Evolutionary conservation across 2,888 invertebrate species (phyloP).

Genomic region (Abscondita cerata): DNA sequence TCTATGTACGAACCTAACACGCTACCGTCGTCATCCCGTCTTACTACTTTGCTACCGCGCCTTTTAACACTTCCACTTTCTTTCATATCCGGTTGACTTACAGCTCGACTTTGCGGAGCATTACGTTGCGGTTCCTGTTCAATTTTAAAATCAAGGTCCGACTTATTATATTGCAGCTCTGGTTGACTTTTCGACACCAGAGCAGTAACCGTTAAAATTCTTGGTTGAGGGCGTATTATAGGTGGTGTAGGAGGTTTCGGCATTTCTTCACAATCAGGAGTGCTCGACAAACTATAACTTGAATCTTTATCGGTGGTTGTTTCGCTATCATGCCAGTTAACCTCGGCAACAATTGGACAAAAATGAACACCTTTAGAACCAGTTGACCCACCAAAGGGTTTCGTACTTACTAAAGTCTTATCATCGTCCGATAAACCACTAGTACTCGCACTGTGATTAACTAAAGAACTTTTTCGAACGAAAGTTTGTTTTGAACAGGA

Average conservation of each 20-base stretch:
- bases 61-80: slow-evolving; percentile 30
- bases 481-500: slow-evolving; percentile 66
- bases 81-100: slow-evolving; percentile 39
- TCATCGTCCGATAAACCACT: slow-evolving; percentile 53
- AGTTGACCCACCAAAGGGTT: slow-evolving; percentile 48
- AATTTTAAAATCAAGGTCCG: slow-evolving; percentile 12
- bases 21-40: slow-evolving; percentile 51
- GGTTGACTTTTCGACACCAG: slow-evolving; percentile 52
- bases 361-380: slow-evolving; percentile 72
- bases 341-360: slow-evolving; percentile 80
- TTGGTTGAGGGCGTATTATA: slow-evolving; percentile 34
- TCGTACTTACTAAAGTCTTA: slow-evolving; percentile 48
- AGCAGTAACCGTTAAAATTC: slow-evolving; percentile 33
- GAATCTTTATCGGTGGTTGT: slow-evolving; percentile 50
- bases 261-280: slow-evolving; percentile 46
- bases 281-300: slow-evolving; percentile 52
- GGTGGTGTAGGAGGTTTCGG: slow-evolving; percentile 28
- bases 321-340: slow-evolving; percentile 70
- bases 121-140: slow-evolving; percentile 25
- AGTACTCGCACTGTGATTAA: slow-evolving; percentile 54
- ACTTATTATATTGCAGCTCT: slow-evolving; percentile 41
- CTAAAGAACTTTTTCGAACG: slow-evolving; percentile 62
- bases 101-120: slow-evolving; percentile 22
- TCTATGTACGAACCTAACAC: slow-evolving; percentile 53
- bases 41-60: slow-evolving; percentile 50